A percentile compares a stretch with the other conserved stretches of the same genome.
These are phyloP conservation scores for Emydocephalus ijimae DNA, from an alignment of 2,113 vertebrate species.

Conservation along the genomic window DNA sequence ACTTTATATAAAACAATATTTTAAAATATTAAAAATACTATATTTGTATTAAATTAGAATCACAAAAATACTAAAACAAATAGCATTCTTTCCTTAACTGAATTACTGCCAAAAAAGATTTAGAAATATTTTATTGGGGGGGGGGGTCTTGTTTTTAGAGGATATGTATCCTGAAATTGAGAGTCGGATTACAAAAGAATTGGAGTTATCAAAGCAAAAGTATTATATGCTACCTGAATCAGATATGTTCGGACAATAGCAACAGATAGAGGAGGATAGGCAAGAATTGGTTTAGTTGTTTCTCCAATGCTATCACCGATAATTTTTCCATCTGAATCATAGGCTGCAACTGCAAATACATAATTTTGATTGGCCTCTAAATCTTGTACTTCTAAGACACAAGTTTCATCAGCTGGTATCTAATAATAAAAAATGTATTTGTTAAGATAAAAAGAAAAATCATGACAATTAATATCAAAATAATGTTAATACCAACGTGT, in stretches of 20 bases:
- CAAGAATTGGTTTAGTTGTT: slow-evolving; percentile 80
- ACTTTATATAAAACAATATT: background rate
- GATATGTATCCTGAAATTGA: background rate
- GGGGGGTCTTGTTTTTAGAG: background rate
- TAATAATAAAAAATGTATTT: slow-evolving; percentile 58
- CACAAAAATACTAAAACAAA: background rate
- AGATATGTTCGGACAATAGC: slow-evolving; percentile 80
- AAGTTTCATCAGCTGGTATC: slow-evolving; percentile 78
- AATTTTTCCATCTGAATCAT: slow-evolving; percentile 78
- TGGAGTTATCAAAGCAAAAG: background rate
- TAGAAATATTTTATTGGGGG: background rate
- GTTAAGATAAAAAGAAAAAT: background rate
- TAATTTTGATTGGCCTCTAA: slow-evolving; percentile 88
- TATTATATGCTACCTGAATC: slow-evolving; percentile 74
- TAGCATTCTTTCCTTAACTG: background rate
- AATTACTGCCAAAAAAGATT: background rate
- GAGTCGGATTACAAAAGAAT: background rate
- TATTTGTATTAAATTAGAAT: background rate
- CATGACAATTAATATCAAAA: background rate
- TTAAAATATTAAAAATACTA: background rate
- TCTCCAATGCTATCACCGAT: slow-evolving; percentile 79
- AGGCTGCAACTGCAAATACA: slow-evolving; percentile 89
- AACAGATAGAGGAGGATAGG: slow-evolving; percentile 80
- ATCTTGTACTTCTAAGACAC: slow-evolving; percentile 76
- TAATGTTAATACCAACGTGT: background rate